phyloP scores from a whole-genome alignment of 1,140 invertebrate genomes.

The Drosophila santomea region DNA sequence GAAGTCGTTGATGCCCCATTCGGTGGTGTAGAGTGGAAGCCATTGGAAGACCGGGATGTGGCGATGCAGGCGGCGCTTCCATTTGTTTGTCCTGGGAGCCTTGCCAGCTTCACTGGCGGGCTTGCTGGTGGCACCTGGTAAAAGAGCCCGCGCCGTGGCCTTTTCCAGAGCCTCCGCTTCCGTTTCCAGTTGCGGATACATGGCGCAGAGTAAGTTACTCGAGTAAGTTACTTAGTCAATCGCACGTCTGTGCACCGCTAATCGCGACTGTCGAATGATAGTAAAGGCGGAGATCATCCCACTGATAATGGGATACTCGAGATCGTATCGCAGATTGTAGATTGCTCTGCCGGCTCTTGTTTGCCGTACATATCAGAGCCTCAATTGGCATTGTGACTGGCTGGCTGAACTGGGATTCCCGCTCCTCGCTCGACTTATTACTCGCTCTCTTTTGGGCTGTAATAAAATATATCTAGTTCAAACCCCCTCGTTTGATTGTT shows the following conservation, averaged over 20 bases:
- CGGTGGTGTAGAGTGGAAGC: constrained; percentile 88
- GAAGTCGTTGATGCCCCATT: constrained; percentile 87
- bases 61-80: constrained; percentile 52
- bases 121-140: constrained; percentile 18
- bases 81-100: constrained; percentile 29
- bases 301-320: constrained; percentile 50
- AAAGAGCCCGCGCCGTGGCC: constrained; percentile 48
- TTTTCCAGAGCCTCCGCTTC: constrained; percentile 55
- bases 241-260: constrained; percentile 42
- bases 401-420: neutral
- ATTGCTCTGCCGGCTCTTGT: constrained; percentile 33
- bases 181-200: constrained; percentile 68
- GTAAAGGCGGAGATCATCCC: constrained; percentile 20
- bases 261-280: constrained; percentile 58
- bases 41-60: constrained; percentile 86
- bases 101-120: constrained; percentile 31
- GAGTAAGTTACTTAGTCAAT: neutral
- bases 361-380: constrained; percentile 64
- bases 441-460: constrained; percentile 24
- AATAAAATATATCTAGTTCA: constrained; percentile 45
- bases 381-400: constrained; percentile 33
- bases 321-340: constrained; percentile 7
- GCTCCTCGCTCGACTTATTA: constrained; percentile 1
- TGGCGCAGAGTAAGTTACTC: neutral
- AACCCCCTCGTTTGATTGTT: constrained; percentile 30